These are phyloP conservation scores for Acipenser ruthenus DNA, from an alignment of 2,797 vertebrate species.

Conservation along the genomic window DNA sequence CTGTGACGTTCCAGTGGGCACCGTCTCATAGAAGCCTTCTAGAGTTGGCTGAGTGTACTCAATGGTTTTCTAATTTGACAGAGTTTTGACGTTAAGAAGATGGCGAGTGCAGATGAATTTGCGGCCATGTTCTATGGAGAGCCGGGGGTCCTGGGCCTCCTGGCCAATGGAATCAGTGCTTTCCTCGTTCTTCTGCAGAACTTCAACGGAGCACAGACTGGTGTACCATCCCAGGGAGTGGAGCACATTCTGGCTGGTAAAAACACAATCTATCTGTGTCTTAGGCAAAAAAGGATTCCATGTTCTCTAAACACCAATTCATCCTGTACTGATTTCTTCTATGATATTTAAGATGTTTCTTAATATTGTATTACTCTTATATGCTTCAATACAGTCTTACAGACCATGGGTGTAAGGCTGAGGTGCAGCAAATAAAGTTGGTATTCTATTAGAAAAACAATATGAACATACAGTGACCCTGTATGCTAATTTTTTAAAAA, in stretches of 20 bases:
- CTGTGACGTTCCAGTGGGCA: background rate
- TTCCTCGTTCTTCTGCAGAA: constrained; percentile 79
- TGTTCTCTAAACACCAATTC: too few species aligned
- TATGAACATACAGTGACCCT: background rate
- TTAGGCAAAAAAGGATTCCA: background rate
- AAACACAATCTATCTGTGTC: constrained; percentile 1
- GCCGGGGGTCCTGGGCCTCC: constrained; percentile 70
- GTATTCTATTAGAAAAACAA: background rate
- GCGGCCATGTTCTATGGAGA: constrained; percentile 82
- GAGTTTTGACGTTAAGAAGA: constrained; percentile 24
- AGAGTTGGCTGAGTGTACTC: background rate
- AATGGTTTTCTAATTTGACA: background rate
- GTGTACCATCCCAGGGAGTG: constrained; percentile 43
- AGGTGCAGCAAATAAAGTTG: background rate
- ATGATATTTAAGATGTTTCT: background rate
- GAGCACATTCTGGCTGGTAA: constrained; percentile 77
- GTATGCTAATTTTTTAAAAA: background rate
- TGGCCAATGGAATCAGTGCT: constrained; percentile 77
- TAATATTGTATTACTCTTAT: background rate
- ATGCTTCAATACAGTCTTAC: background rate
- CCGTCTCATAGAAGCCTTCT: background rate
- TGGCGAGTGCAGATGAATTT: constrained; percentile 57
- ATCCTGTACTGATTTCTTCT: background rate
- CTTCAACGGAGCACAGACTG: constrained; percentile 51
- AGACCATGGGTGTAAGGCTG: background rate